Evolutionary conservation across 2,797 vertebrate genomes (phyloP), one percentile per base, ranked within the genome.

Genomic region (Hozukius guyotensis): DNA sequence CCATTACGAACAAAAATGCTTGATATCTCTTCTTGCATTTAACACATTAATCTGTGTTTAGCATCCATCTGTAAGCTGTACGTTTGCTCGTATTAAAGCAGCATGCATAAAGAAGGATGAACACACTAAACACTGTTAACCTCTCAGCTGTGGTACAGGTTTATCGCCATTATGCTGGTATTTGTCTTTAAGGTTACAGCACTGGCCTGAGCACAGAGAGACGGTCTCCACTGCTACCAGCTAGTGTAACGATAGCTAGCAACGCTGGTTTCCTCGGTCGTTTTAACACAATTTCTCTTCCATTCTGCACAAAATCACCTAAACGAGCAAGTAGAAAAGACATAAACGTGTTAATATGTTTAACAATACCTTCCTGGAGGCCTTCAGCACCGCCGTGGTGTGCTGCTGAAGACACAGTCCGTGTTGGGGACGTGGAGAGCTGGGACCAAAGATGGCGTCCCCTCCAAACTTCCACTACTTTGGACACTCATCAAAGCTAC

Each of bases 401-500:
- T 94, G 96, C 93, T 95, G 96, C 96, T 94, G 96, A 95, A 95
- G 97, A 94, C 95, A 94, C 95, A 92, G 91, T 96, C 96, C 95
- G 95, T 96, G 95, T 96, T 96, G 97, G 97, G 97, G 97, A 98
- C 97, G 97, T 97, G 97, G 97, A 97, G 97, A 97, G 97, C 97
- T 96, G 97, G 98, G 97, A 98, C 97, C 97, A 98, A 95, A 99
- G 97, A 98, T 98, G 97, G 97, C 97, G 97, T 95, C 97, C 97
- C 97, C 97, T 98, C 97, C 96, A 98, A 98, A 98, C 97, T 97
- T 97, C 97, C 97, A 98, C 97, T 97, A 98, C 97, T 99, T 98
- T 98, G 97, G 97, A 98, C 97, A 98, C 97, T 97, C 97, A 98
- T 98, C 97, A 97, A 98, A 98, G 97, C 95, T 97, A 97, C 97